Conservation (phyloP, 2,797 vertebrate genomes). For the Tiaroga cobitis region DNA sequence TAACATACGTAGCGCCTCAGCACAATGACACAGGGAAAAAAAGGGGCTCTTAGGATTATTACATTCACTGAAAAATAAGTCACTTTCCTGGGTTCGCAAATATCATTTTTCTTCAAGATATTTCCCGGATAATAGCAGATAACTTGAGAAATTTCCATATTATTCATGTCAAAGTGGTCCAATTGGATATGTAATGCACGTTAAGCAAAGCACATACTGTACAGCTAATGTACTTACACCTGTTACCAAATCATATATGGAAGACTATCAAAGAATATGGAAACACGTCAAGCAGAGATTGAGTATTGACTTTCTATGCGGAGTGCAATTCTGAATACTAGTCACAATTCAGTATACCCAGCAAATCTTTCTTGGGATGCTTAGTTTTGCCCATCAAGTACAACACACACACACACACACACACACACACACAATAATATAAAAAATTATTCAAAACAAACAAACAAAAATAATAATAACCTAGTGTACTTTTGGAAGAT, state of each 20-base stretch:
- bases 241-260: conserved; percentile 13
- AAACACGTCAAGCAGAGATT: not conserved
- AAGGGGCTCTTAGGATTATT: conserved; percentile 72
- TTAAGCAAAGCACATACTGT: conserved; percentile 6
- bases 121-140: conserved; percentile 73
- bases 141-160: conserved; percentile 70
- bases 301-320: not conserved
- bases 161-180: not conserved
- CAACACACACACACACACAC: not conserved
- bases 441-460: not conserved
- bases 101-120: conserved; percentile 72
- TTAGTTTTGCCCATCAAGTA: not conserved
- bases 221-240: not conserved
- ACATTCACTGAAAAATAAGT: conserved; percentile 76
- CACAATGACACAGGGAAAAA: conserved; percentile 65
- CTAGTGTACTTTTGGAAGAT: conserved; percentile 9
- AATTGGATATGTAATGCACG: not conserved
- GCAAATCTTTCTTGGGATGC: not conserved
- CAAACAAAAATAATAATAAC: not conserved
- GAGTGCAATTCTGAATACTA: not conserved
- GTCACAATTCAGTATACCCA: not conserved
- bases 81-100: conserved; percentile 68
- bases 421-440: not conserved
- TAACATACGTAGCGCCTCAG: conserved; percentile 75
- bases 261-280: not conserved